Base-by-base conservation (phyloP, 37 sponge, comb jelly and placozoan species). In the Halisarca cf. caerulea region DNA sequence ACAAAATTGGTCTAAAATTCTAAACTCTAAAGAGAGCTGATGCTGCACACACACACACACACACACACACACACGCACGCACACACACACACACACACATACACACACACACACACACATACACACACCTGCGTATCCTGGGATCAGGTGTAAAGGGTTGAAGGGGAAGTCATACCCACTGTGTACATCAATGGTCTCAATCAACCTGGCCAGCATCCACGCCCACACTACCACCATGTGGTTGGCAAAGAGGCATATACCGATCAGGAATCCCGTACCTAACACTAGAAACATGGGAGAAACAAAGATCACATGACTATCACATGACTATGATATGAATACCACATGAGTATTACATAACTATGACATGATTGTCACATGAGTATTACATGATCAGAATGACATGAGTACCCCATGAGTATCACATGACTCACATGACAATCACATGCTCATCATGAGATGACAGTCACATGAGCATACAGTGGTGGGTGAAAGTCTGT, bases 101-200 rank as follows among this genome's bases (percentile, higher is more conserved):
- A n/a, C 64, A 62, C 64, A 62, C 64, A 6, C 64, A 6, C 64
- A 23, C 64, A 62, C 64, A 7, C 64, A 8, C 64, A 30, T n/a
- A 44, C 51, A 34, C 88, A 28, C 30, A 92, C 96, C 96, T 14
- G 88, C 96, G 82, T 92, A 95, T 72, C 89, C 89, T 23, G 96
- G 96, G 9, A 95, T 82, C 68, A 95, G 86, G 82, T 95, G 79
- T 27, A 95, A 86, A 28, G 96, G 96, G 81, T 95, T 95, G 75
- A 95, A 53, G 37, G 94, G 94, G 62, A 95, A 88, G 78, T 92
- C 86, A 44, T 95, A 95, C 23, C 96, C 96, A 23, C 88, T 93
- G 86, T 95, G 96, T 8, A 95, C 96, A 0, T 95, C 96, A 24
- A 95, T 88, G 20, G 95, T 92, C 90, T 95, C 95, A 47, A 95